A percentile compares a stretch with the other conserved stretches of the same genome.
These are phyloP conservation scores for Varecia variegata DNA, from an alignment of 2,797 vertebrate species.

Conservation along the genomic window DNA sequence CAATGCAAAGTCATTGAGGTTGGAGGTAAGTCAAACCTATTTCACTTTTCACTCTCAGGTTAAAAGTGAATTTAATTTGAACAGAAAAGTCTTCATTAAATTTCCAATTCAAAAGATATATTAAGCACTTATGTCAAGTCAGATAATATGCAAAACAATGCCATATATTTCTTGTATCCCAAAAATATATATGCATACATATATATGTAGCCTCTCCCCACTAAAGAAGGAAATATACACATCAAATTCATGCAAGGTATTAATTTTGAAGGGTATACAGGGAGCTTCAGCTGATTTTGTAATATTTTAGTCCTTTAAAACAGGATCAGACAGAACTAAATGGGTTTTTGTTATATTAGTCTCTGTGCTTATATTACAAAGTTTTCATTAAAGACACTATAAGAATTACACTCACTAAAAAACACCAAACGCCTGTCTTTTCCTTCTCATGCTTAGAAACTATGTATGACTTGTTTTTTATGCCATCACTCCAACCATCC, in stretches of 20 bases:
- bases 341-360: not conserved
- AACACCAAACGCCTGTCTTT: not conserved
- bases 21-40: not conserved
- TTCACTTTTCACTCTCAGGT: not conserved
- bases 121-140: not conserved
- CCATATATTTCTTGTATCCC: not conserved
- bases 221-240: not conserved
- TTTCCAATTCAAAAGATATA: not conserved
- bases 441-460: not conserved
- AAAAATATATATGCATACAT: not conserved
- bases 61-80: constrained; percentile 22
- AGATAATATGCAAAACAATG: not conserved
- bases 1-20: not conserved
- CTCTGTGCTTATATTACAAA: not conserved
- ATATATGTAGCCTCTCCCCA: not conserved
- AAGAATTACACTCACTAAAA: not conserved
- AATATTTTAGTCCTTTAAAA: not conserved
- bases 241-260: not conserved
- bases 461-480: not conserved
- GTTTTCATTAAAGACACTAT: not conserved
- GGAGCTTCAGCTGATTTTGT: not conserved
- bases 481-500: not conserved
- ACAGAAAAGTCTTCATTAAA: not conserved
- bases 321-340: not conserved
- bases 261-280: not conserved